A percentile compares a stretch with the other conserved stretches of the same genome.
Evolutionary conservation across 2,113 vertebrate genomes (phyloP).

Genomic region (Pseudorasbora parva): DNA sequence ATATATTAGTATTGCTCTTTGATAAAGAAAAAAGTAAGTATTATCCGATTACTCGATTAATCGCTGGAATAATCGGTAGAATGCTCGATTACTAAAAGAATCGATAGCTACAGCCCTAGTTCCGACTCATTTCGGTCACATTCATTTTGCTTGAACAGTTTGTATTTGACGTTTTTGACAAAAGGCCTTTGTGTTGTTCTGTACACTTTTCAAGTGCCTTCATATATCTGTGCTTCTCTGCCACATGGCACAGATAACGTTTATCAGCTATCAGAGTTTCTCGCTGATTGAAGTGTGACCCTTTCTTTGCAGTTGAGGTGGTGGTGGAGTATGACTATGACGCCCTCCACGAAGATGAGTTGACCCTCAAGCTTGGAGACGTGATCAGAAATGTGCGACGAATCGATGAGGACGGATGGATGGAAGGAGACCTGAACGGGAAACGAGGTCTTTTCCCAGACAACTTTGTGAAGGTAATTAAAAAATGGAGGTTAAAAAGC

Average conservation of each 20-base stretch:
- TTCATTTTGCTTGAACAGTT: neutral
- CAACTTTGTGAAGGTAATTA: constrained; percentile 94
- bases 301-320: constrained; percentile 81
- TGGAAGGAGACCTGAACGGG: constrained; percentile 93
- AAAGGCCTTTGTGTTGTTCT: neutral
- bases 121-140: too few species aligned
- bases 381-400: constrained; percentile 90
- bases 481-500: neutral
- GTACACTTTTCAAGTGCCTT: neutral
- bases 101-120: too few species aligned
- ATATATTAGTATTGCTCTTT: too few species aligned
- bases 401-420: constrained; percentile 94
- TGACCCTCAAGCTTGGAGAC: constrained; percentile 88
- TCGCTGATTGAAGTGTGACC: neutral
- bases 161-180: neutral
- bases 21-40: too few species aligned
- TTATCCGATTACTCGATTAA: too few species aligned
- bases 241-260: neutral
- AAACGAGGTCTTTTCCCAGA: constrained; percentile 93
- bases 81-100: too few species aligned
- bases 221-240: neutral
- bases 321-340: constrained; percentile 94
- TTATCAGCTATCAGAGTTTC: neutral
- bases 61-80: too few species aligned
- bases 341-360: constrained; percentile 91